phyloP scores from a whole-genome alignment of 37 sponge, comb jelly and placozoan genomes.

The Aphrocallistes beatrix region DNA sequence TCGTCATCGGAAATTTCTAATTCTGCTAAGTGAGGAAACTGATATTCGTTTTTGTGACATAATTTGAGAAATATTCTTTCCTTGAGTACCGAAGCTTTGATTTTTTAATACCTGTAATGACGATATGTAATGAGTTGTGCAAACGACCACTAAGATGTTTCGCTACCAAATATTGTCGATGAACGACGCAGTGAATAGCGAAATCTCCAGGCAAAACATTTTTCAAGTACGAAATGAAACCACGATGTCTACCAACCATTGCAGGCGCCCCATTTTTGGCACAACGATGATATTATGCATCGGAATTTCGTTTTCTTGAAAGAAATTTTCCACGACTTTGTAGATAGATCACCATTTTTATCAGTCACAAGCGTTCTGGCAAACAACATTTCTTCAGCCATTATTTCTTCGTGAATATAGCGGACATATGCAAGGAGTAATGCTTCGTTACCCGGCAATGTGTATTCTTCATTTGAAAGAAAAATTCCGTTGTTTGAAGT shows the following conservation, averaged over 20 bases:
- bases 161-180: background rate
- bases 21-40: constrained; percentile 5
- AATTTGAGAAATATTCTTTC: constrained; percentile 8
- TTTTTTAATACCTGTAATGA: background rate
- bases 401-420: background rate
- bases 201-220: background rate
- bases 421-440: constrained; percentile 10
- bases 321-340: constrained; percentile 18
- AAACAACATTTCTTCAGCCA: constrained; percentile 13
- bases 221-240: background rate
- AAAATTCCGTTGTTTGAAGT: constrained; percentile 4
- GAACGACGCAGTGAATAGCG: constrained; percentile 2
- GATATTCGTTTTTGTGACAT: constrained; percentile 16
- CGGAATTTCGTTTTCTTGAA: constrained; percentile 9
- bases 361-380: background rate
- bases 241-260: background rate
- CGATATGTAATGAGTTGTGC: constrained; percentile 7
- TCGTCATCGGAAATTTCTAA: constrained; percentile 5
- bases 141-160: constrained; percentile 14
- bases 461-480: background rate
- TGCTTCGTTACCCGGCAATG: constrained; percentile 19
- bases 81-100: background rate
- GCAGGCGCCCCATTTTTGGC: background rate
- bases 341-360: background rate
- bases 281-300: constrained; percentile 7